Evolutionary conservation across 2,797 vertebrate genomes (phyloP), one percentile per base, ranked within the genome.

Genomic region (Gallirallus australis): DNA sequence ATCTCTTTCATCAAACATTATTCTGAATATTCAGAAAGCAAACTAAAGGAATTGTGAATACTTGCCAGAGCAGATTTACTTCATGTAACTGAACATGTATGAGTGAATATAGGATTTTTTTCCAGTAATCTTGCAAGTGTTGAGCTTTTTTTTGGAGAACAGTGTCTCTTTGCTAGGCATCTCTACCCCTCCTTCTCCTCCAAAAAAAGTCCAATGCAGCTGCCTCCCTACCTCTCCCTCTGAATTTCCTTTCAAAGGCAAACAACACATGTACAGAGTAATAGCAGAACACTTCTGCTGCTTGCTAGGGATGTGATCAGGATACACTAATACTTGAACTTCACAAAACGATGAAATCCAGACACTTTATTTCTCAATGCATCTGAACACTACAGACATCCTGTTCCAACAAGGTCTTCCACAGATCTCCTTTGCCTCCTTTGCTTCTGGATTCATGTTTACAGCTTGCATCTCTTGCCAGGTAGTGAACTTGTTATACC

Each of bases 1-100:
- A 69, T 95, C 70, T 92, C 66, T 94, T 96, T 94, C 73, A 86
- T 93, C 88, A 94, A 89, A 95, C 11, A 42, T 90, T 79, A 79
- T 91, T 93, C 94, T 57, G 59, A 72, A 82, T 86, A 86, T 59
- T 90, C 86, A 79, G 42, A 76, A 90, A 86, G 66, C 39, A 96
- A 94, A 95, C 86, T 95, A 86, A 94, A 78, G n/a, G 30, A 25
- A 65, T 63, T 84, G 42, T 59, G 39, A 70, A 63, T 70, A 86
- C 54, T 82, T 86, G 27, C 24, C 45, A 89, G 52, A 83, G 12
- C 18, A 83, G 77, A 79, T 90, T 86, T 83, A 68, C 37, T 72
- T 63, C 30, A 54, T 69, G 54, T 75, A 86, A 24, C 12, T 93
- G 80, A 90, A 69, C 57, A 90, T 65, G 50, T 72, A 17, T 81